A percentile compares a stretch with the other conserved stretches of the same genome.
Evolutionary conservation across 2,797 vertebrate genomes (phyloP).

Genomic region (Cephalopachus bancanus): DNA sequence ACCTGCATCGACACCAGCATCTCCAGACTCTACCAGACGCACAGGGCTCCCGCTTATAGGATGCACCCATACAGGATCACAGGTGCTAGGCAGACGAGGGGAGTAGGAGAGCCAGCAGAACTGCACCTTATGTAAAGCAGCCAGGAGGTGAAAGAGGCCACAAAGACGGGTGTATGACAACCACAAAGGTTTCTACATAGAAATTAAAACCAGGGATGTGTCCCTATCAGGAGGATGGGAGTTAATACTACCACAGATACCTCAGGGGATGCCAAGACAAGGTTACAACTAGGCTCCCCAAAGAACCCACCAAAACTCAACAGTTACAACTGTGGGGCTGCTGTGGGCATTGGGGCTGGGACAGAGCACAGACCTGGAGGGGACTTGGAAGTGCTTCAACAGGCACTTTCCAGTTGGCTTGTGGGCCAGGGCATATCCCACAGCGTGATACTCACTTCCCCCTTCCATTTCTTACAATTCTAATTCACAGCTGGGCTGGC

Average conservation of each 20-base stretch:
- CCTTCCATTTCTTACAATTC: neutral
- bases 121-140: too few species aligned
- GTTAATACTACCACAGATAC: neutral
- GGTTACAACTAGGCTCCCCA: neutral
- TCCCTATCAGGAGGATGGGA: accelerated
- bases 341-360: accelerated
- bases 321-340: neutral
- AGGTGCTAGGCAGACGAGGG: too few species aligned
- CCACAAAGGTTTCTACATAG: accelerated
- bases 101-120: neutral
- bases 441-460: accelerated
- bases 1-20: accelerated
- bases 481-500: neutral
- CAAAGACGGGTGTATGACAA: accelerated
- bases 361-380: too few species aligned
- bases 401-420: accelerated
- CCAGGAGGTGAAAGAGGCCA: accelerated
- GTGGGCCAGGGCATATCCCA: accelerated
- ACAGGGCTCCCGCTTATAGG: accelerated
- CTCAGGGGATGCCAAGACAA: accelerated
- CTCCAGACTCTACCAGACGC: neutral
- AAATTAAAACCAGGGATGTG: neutral
- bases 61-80: accelerated
- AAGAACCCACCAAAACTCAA: neutral
- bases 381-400: too few species aligned